These are phyloP conservation scores for Saccostrea cuccullata DNA, from an alignment of 1,140 invertebrate species.

Conservation along the genomic window DNA sequence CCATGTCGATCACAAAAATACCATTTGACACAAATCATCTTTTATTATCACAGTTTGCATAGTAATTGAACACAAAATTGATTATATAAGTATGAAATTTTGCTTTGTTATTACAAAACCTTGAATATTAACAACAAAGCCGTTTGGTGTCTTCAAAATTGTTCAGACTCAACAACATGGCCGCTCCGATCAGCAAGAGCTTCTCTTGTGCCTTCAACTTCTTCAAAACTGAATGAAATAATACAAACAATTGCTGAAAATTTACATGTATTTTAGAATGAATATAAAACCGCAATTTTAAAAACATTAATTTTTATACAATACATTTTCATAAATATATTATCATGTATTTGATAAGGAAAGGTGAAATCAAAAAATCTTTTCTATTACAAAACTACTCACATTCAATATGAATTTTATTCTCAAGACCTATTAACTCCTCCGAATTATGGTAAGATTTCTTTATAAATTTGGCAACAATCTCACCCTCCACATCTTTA, in stretches of 20 bases:
- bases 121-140: background rate
- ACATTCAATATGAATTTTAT: constrained; percentile 19
- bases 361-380: no score
- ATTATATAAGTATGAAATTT: background rate
- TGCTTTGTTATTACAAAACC: background rate
- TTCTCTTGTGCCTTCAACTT: background rate
- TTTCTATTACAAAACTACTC: background rate
- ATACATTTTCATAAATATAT: no score
- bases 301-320: no score
- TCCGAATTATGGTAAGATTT: constrained; percentile 4
- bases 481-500: background rate
- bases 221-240: constrained; percentile 11
- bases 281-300: no score
- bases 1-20: background rate
- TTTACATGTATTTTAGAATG: no score
- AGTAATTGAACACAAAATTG: background rate
- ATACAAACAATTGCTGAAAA: no score
- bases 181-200: background rate
- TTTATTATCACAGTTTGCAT: background rate
- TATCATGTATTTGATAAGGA: no score
- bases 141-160: background rate
- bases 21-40: background rate
- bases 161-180: background rate
- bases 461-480: background rate
- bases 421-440: background rate